Percentiles rank a stretch among this genome's conserved stretches.
Conservation (phyloP, 1,140 invertebrate genomes). For the Diorhabda elongata region DNA sequence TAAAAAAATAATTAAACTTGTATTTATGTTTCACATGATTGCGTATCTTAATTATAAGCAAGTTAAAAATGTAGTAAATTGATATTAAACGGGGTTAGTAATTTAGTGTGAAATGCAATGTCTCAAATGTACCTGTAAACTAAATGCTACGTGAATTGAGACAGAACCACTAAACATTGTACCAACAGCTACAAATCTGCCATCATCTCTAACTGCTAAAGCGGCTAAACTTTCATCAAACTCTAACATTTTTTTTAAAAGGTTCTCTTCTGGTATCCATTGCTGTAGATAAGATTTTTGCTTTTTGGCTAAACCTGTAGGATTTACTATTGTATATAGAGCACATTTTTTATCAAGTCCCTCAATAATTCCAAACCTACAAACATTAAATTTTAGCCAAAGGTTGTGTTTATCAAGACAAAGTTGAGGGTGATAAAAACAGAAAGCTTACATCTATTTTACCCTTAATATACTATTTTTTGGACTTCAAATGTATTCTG, state of each 20-base stretch:
- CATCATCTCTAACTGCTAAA: slow-evolving; percentile 84
- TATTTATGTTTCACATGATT: too few relatives aligned
- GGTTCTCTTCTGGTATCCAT: slow-evolving; percentile 61
- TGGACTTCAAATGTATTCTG: too few relatives aligned
- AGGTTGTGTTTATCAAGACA: too few relatives aligned
- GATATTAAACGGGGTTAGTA: too few relatives aligned
- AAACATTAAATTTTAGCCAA: slow-evolving; percentile 29
- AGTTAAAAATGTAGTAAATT: too few relatives aligned
- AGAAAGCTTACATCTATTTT: too few relatives aligned
- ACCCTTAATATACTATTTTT: too few relatives aligned
- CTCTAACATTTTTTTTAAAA: slow-evolving; percentile 51
- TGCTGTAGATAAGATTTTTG: slow-evolving; percentile 68
- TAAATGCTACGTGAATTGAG: slow-evolving; percentile 86
- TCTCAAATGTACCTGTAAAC: slow-evolving; percentile 67
- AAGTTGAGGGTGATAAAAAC: too few relatives aligned
- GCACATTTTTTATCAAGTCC: slow-evolving; percentile 60
- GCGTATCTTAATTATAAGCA: too few relatives aligned
- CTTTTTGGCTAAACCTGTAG: slow-evolving; percentile 62
- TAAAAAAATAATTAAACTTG: too few relatives aligned
- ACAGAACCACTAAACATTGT: slow-evolving; percentile 90
- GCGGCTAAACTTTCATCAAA: slow-evolving; percentile 76
- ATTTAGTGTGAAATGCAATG: too few relatives aligned
- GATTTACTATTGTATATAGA: slow-evolving; percentile 81
- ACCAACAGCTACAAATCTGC: slow-evolving; percentile 84
- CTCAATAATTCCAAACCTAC: slow-evolving; percentile 67